Conservation (phyloP, 2,797 vertebrate species). For the Pterois miles region DNA sequence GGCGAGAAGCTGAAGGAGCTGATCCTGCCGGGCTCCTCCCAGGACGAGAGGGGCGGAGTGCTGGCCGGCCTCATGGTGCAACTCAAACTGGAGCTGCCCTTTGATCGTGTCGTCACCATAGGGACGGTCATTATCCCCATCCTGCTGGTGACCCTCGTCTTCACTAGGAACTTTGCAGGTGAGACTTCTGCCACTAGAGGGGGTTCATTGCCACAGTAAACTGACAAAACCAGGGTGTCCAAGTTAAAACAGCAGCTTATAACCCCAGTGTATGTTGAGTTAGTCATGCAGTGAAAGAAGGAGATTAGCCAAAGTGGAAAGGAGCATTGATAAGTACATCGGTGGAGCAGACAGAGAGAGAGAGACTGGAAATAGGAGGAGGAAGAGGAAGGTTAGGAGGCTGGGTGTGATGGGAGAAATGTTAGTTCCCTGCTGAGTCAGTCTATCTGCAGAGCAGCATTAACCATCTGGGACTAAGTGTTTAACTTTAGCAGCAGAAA, state of each 20-base stretch:
- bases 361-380: slow-evolving; percentile 9
- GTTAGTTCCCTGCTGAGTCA: slow-evolving; percentile 78
- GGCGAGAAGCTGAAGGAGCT: slow-evolving; percentile 99
- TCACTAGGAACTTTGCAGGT: slow-evolving; percentile 99
- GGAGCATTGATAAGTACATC: background rate
- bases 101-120: slow-evolving; percentile 97
- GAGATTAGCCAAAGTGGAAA: slow-evolving; percentile 19
- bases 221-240: background rate
- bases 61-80: slow-evolving; percentile 95
- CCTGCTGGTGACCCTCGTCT: slow-evolving; percentile 96
- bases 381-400: background rate
- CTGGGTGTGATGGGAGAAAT: slow-evolving; percentile 32
- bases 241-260: background rate
- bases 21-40: slow-evolving; percentile 93
- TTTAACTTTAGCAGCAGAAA: slow-evolving; percentile 57
- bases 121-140: slow-evolving; percentile 98
- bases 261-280: background rate
- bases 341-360: background rate
- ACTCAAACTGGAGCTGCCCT: slow-evolving; percentile 97
- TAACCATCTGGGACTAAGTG: slow-evolving; percentile 65
- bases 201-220: background rate
- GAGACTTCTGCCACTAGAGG: slow-evolving; percentile 72
- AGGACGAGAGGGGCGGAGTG: slow-evolving; percentile 92
- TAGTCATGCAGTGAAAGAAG: background rate
- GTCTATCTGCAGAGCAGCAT: slow-evolving; percentile 74